A percentile compares a stretch with the other conserved stretches of the same genome.
These are phyloP conservation scores for Schizopygopsis pylzovi DNA, from an alignment of 2,797 vertebrate species.

Conservation along the genomic window DNA sequence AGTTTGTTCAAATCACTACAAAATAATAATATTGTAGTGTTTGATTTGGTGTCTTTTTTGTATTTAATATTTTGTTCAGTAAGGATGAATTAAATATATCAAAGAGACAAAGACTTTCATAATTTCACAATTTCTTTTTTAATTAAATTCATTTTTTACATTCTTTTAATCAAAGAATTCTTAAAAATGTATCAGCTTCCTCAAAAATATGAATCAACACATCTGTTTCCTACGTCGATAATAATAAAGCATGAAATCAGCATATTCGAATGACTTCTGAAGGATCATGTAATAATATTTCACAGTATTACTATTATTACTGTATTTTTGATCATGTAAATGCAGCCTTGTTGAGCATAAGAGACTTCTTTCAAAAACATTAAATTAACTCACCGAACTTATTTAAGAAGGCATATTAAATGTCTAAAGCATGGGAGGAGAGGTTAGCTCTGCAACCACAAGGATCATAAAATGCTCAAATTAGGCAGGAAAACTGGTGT, in stretches of 20 bases:
- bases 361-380: background rate
- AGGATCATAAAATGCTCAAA: background rate
- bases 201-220: background rate
- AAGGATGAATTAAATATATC: background rate
- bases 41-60: background rate
- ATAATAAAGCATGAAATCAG: background rate
- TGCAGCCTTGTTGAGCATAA: background rate
- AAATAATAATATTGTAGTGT: background rate
- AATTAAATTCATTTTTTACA: background rate
- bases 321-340: background rate
- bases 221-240: background rate
- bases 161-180: background rate
- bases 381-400: background rate
- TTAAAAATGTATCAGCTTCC: background rate
- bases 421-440: slow-evolving; percentile 27
- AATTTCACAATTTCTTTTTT: background rate
- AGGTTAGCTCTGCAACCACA: slow-evolving; percentile 14
- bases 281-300: background rate
- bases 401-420: slow-evolving; percentile 3
- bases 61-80: background rate
- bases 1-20: background rate
- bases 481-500: background rate
- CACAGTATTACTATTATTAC: background rate
- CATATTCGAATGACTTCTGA: background rate
- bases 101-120: background rate